Conservation (phyloP, 2,797 vertebrate species). For the Myotis myotis region DNA sequence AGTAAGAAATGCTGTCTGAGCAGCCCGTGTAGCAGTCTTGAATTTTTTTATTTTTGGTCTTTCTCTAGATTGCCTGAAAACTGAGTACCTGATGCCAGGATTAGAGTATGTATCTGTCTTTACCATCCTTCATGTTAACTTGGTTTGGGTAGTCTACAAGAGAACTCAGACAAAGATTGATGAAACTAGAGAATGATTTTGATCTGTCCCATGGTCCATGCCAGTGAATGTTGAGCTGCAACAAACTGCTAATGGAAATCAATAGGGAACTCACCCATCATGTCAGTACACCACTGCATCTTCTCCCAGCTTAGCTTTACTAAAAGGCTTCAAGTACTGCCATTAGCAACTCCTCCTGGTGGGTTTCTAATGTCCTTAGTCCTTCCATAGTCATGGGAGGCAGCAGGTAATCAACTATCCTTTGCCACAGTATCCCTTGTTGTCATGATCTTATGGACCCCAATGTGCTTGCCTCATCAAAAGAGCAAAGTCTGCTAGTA, state of each 20-base stretch:
- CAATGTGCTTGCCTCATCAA: neutral
- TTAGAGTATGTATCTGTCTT: neutral
- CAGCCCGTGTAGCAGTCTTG: neutral
- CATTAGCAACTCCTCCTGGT: neutral
- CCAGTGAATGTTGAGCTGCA: neutral
- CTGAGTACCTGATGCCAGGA: neutral
- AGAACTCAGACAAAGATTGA: neutral
- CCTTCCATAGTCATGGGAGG: no score
- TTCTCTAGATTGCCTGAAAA: neutral
- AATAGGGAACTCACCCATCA: accelerated
- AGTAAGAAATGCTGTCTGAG: neutral
- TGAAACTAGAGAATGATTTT: neutral
- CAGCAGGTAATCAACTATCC: neutral
- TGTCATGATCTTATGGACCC: neutral
- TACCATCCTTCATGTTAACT: neutral
- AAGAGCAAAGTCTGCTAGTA: neutral
- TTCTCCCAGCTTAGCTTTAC: neutral
- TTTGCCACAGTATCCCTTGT: neutral
- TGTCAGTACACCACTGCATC: neutral
- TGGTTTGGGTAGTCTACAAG: neutral
- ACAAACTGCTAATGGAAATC: neutral
- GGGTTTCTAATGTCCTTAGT: neutral
- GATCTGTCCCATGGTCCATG: neutral
- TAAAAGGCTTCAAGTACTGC: neutral
- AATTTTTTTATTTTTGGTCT: neutral